These are phyloP conservation scores for Geotrypetes seraphini DNA, from an alignment of 2,797 vertebrate genomes.

Conservation along the genomic window DNA sequence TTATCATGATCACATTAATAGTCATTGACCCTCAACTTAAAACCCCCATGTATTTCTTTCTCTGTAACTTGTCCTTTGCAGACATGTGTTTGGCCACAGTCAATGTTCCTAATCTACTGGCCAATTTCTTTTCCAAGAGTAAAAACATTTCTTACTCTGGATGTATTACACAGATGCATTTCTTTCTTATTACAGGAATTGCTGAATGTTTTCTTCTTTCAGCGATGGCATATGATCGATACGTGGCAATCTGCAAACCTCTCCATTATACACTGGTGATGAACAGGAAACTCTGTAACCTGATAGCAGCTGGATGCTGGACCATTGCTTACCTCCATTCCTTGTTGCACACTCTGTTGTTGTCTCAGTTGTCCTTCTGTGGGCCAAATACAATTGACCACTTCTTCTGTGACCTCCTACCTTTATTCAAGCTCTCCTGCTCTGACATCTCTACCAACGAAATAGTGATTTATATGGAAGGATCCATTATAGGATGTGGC, in stretches of 20 bases:
- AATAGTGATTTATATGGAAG: conserved; percentile 2
- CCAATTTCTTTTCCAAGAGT: not conserved
- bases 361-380: conserved; percentile 1
- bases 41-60: conserved; percentile 4
- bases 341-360: conserved; percentile 4
- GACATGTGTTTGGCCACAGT: conserved; percentile 1
- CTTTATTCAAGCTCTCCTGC: not conserved
- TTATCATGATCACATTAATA: conserved; percentile 1
- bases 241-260: conserved; percentile 3
- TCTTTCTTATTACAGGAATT: conserved; percentile 5
- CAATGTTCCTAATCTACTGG: conserved; percentile 3
- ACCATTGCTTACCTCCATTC: conserved; percentile 1
- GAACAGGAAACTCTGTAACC: not conserved
- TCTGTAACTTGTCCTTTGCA: not conserved
- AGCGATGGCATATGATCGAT: conserved; percentile 2
- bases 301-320: conserved; percentile 1
- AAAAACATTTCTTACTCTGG: conserved; percentile 1
- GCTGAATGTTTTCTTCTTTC: conserved; percentile 2
- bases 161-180: conserved; percentile 3
- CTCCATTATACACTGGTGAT: not conserved
- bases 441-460: conserved; percentile 1
- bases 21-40: not conserved
- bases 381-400: conserved; percentile 2
- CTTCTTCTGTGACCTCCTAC: conserved; percentile 5
- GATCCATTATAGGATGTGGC: conserved; percentile 2